phyloP scores from a whole-genome alignment of 2,113 vertebrate genomes.

The Equus quagga region DNA sequence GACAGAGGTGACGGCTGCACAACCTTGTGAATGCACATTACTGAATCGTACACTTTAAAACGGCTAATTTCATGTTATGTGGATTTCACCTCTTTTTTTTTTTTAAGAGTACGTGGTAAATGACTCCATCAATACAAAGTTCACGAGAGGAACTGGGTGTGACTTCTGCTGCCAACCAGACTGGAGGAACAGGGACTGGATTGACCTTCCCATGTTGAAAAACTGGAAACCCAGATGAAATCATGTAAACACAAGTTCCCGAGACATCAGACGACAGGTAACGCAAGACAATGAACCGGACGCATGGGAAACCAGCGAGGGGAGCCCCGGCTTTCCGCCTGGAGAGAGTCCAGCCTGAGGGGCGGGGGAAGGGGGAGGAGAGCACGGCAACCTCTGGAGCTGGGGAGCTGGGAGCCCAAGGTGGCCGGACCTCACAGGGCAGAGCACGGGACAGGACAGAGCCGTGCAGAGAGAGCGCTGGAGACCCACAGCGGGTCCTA shows the following conservation, averaged over 20 bases:
- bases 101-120: neutral
- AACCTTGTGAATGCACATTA: neutral
- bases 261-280: neutral
- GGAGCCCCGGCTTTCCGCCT: neutral
- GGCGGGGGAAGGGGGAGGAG: too few relatives aligned
- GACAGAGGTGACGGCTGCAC: accelerated
- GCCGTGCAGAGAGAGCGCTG: neutral
- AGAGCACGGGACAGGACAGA: too few relatives aligned
- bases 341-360: neutral
- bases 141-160: neutral
- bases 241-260: neutral
- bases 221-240: neutral
- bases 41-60: neutral
- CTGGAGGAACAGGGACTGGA: neutral
- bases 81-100: neutral
- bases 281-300: accelerated
- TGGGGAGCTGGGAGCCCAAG: neutral
- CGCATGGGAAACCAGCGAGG: neutral
- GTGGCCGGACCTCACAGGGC: neutral
- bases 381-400: too few relatives aligned
- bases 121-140: neutral
- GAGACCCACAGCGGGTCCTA: neutral
- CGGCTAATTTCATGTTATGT: neutral
- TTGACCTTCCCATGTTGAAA: too few relatives aligned
- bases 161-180: neutral